A percentile compares a stretch with the other conserved stretches of the same genome.
Evolutionary conservation across 2,797 vertebrate species (phyloP).

Genomic region (Tympanoctomys barrerae): DNA sequence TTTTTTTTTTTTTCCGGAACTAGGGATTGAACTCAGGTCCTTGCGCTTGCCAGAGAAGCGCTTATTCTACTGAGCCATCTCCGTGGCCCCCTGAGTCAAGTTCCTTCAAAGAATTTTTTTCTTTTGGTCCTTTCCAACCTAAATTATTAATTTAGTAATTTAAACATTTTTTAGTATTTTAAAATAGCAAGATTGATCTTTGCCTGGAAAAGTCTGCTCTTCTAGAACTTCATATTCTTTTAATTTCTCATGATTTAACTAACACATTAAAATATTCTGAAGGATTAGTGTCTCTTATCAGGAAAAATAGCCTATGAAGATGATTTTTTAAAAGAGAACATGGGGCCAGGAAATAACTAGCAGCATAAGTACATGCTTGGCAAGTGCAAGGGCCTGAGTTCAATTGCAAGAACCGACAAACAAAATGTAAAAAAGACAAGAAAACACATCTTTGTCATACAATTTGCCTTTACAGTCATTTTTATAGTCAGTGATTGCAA

Average conservation of each 20-base stretch:
- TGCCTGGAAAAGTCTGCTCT: neutral
- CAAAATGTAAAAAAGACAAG: too few species aligned
- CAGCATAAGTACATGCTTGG: too few species aligned
- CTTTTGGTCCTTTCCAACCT: neutral
- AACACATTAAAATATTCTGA: neutral
- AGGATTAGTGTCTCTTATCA: neutral
- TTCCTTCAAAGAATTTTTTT: neutral
- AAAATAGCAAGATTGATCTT: neutral
- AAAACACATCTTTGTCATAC: neutral
- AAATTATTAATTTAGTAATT: slow-evolving; percentile 25
- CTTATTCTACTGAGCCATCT: too few species aligned
- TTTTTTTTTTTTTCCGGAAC: neutral
- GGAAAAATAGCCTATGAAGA: neutral
- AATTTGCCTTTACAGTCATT: neutral
- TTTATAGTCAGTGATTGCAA: neutral
- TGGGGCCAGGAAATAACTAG: too few species aligned
- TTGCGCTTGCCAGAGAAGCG: too few species aligned
- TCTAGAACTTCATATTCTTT: neutral
- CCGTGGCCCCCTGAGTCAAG: neutral
- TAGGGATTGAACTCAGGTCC: too few species aligned
- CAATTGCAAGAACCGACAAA: too few species aligned
- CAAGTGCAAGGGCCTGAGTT: too few species aligned
- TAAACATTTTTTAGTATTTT: slow-evolving; percentile 17
- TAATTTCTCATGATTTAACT: neutral
- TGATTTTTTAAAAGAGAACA: neutral